A percentile compares a stretch with the other conserved stretches of the same genome.
Evolutionary conservation across 2,113 vertebrate species (phyloP).

Genomic region (Probosciger aterrimus): DNA sequence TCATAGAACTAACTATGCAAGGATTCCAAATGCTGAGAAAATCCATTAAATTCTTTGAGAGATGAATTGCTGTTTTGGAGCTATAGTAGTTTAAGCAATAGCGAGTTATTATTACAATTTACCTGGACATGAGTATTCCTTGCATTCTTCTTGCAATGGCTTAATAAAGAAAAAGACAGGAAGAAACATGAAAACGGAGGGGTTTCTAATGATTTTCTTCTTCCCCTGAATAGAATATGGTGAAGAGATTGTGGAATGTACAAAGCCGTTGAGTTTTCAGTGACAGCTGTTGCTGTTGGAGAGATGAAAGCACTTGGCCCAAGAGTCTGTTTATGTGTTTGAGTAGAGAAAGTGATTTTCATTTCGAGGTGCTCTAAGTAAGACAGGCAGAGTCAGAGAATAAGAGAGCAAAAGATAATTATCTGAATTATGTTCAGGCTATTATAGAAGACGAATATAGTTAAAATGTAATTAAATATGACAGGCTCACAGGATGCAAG

Average conservation of each 20-base stretch:
- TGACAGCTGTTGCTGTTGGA: constrained; percentile 54
- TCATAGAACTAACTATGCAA: constrained; percentile 28
- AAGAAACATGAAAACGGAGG: not conserved
- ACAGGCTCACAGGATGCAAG: constrained; percentile 78
- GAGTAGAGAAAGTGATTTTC: constrained; percentile 72
- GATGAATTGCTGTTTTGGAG: constrained; percentile 6
- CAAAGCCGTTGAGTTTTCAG: constrained; percentile 8
- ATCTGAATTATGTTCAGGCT: constrained; percentile 83
- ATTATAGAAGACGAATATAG: constrained; percentile 81
- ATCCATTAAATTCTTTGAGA: constrained; percentile 2
- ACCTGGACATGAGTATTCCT: not conserved
- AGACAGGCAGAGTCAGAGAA: constrained; percentile 74
- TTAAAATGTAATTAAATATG: constrained; percentile 85
- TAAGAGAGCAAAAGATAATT: constrained; percentile 79
- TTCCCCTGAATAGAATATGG: not conserved
- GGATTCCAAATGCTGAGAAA: constrained; percentile 29
- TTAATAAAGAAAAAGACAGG: constrained; percentile 1
- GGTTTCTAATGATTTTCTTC: not conserved
- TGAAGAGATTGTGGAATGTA: not conserved
- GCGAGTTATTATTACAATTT: not conserved
- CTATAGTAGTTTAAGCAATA: not conserved
- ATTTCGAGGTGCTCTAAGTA: constrained; percentile 66
- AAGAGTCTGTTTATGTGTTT: constrained; percentile 72
- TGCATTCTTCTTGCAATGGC: not conserved
- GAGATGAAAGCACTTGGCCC: constrained; percentile 56